phyloP scores from a whole-genome alignment of 2,888 invertebrate species.

The Maniola hyperantus region DNA sequence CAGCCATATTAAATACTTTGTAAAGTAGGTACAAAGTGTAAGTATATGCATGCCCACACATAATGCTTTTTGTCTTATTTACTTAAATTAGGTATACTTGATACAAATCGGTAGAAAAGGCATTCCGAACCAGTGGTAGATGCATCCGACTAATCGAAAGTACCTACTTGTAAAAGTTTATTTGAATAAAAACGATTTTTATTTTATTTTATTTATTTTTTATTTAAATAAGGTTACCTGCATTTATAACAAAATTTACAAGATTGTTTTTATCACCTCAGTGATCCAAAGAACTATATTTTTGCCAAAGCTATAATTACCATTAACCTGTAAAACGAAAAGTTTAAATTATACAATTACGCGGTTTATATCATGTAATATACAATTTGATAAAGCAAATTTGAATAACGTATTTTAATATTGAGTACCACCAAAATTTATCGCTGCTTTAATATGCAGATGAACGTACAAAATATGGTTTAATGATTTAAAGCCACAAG shows the following conservation, averaged over 20 bases:
- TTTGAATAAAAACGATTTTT: too few species aligned
- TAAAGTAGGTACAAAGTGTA: too few species aligned
- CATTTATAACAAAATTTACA: neutral
- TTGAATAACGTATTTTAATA: slow-evolving; percentile 24
- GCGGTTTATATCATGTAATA: slow-evolving; percentile 18
- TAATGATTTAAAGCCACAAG: slow-evolving; percentile 23
- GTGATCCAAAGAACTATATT: slow-evolving; percentile 14
- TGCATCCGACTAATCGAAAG: too few species aligned
- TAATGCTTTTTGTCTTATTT: too few species aligned
- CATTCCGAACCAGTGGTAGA: too few species aligned
- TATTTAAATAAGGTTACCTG: too few species aligned
- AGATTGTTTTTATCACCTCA: neutral
- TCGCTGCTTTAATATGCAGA: slow-evolving; percentile 21
- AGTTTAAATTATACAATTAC: slow-evolving; percentile 13
- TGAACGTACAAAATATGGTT: slow-evolving; percentile 22
- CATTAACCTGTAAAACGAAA: slow-evolving; percentile 1
- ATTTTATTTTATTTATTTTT: too few species aligned
- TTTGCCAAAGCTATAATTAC: slow-evolving; percentile 17
- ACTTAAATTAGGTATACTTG: too few species aligned
- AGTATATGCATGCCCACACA: too few species aligned
- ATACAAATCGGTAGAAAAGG: too few species aligned
- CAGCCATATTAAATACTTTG: too few species aligned
- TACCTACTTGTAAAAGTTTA: too few species aligned
- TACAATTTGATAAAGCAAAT: slow-evolving; percentile 22
- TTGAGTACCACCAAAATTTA: slow-evolving; percentile 17